Conservation (phyloP, 2,113 vertebrate species). For the Vimba vimba region DNA sequence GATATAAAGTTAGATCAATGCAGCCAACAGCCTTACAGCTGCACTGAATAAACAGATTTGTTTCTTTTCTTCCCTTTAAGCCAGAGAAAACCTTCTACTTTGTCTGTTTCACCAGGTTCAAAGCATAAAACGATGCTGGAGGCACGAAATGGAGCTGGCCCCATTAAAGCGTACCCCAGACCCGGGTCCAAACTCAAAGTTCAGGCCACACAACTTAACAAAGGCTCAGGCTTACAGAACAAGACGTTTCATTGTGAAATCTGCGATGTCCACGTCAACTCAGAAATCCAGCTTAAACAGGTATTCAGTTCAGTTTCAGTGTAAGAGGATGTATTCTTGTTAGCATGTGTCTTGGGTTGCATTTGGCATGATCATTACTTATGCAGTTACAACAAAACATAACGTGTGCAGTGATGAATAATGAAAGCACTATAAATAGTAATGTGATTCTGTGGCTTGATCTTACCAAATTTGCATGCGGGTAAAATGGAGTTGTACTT, state of each 20-base stretch:
- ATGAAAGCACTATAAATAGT: background rate
- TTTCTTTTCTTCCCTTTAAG: background rate
- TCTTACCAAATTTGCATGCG: background rate
- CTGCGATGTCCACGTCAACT: conserved; percentile 97
- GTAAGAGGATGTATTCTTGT: too few relatives aligned
- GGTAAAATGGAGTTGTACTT: background rate
- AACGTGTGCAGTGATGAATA: background rate
- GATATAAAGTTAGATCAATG: background rate
- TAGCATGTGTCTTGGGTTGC: background rate
- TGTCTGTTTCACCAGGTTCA: conserved; percentile 77
- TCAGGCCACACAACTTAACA: conserved; percentile 73
- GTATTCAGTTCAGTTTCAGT: conserved; percentile 65
- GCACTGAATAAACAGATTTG: background rate
- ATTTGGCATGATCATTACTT: background rate
- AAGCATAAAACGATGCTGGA: conserved; percentile 99
- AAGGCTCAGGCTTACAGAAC: conserved; percentile 94
- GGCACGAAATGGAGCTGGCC: conserved; percentile 91
- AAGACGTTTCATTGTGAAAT: conserved; percentile 99
- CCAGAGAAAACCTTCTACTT: background rate
- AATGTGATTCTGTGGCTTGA: conserved; percentile 9
- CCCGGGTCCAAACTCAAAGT: conserved; percentile 89
- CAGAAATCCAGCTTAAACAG: conserved; percentile 98
- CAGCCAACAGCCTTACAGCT: background rate
- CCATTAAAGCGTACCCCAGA: conserved; percentile 94
- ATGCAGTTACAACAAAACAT: background rate